Base-by-base conservation (phyloP, 53 echinoderm and acorn worm species). In the Henricia sp. region DNA sequence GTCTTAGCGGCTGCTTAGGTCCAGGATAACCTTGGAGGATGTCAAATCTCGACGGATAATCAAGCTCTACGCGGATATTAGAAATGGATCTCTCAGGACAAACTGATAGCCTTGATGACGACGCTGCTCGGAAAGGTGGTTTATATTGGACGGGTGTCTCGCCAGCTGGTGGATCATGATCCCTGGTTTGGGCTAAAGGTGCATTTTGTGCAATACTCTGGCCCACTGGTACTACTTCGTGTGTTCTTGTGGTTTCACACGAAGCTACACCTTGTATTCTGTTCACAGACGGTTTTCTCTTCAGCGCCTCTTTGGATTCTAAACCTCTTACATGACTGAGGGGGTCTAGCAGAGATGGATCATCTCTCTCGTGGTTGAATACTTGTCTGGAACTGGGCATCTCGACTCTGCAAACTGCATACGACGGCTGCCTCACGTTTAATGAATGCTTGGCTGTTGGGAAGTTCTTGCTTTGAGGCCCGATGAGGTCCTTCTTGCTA, bases 41-140 rank as follows among this genome's bases (percentile, higher is more conserved):
- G n/a, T 55, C n/a, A 24, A 17, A 55, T 19, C 70, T 70, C 21
- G 70, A 11, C 27, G 44, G 43, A 46, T 44, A 70, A 14, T 70
- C 70, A 44, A 46, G 19, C 43, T 24, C 17, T 46, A 46, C 14
- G 25, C 27, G 29, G n/a, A 13, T 29, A 32, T 34, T 32, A 34
- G 62, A 13, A 30, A 3, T 34, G 14, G 24, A 32, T 34, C 62
- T 4, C 32, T 60, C 62, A 10, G 62, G 11, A 4, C 29, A 26
- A 29, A 60, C 62, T 60, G 62, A 60, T 32, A n/a, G n/a, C n/a
- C 62, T 60, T 12, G 33, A 60, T 32, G 32, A 60, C 17, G 29
- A 23, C n/a, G n/a, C n/a, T n/a, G n/a, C n/a, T n/a, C n/a, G n/a
- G n/a, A n/a, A n/a, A n/a, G n/a, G n/a, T n/a, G n/a, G n/a, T n/a